These are phyloP conservation scores for Drosophila falleni DNA, from an alignment of 2,888 invertebrate species.

Conservation along the genomic window DNA sequence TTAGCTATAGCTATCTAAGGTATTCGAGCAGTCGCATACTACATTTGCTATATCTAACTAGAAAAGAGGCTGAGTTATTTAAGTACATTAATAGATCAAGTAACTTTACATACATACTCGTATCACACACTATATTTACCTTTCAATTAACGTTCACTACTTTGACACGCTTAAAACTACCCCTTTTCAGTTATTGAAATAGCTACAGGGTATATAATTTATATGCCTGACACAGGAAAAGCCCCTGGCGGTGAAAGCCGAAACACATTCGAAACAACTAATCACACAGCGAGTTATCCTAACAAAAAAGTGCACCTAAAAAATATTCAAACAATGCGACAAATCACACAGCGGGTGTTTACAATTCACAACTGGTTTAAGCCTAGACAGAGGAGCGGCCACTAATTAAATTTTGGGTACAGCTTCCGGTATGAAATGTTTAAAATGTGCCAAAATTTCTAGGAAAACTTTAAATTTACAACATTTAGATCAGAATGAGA, in stretches of 20 bases:
- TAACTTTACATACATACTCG: no score
- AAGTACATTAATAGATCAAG: neutral
- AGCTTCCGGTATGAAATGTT: neutral
- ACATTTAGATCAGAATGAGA: no score
- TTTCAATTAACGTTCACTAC: neutral
- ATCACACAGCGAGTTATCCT: neutral
- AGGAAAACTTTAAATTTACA: neutral
- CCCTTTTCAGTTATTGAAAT: neutral
- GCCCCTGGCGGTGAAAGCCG: constrained; percentile 41
- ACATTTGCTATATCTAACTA: no score
- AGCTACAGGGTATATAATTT: constrained; percentile 22
- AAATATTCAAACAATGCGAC: constrained; percentile 3
- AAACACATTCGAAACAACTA: constrained; percentile 1
- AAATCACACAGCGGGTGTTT: constrained; percentile 6
- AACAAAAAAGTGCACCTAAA: neutral
- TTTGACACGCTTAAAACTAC: neutral
- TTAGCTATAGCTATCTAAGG: no score
- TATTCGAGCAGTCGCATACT: neutral
- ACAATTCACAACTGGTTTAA: constrained; percentile 27
- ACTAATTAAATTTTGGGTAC: neutral
- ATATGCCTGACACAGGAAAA: constrained; percentile 11
- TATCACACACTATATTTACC: neutral
- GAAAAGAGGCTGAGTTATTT: neutral
- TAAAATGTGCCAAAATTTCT: no score
- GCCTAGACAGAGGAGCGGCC: neutral